phyloP scores from a whole-genome alignment of 92 coral and sea anemone species.

The Epizoanthus rinbou region DNA sequence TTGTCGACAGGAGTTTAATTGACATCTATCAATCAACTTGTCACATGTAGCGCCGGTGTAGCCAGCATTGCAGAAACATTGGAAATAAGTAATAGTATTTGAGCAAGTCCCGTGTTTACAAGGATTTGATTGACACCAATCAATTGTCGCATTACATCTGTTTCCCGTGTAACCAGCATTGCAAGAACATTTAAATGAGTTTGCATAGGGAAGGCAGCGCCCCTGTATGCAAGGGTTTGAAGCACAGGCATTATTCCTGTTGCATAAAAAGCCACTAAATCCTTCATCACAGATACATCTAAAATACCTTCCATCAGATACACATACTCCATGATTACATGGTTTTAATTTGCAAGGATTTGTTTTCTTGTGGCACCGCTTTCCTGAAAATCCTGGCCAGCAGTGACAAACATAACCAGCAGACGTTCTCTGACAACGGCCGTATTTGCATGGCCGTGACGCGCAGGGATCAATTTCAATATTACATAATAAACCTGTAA shows the following conservation, averaged over 20 bases:
- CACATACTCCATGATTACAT: conserved; percentile 69
- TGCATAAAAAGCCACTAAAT: conserved; percentile 47
- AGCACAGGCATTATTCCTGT: conserved; percentile 48
- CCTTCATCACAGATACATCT: conserved; percentile 46
- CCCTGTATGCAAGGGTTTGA: conserved; percentile 55
- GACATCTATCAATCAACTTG: conserved; percentile 54
- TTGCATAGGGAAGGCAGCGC: background rate
- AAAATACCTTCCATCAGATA: conserved; percentile 32
- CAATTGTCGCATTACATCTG: conserved; percentile 52
- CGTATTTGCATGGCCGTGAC: conserved; percentile 65
- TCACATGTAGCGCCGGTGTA: conserved; percentile 67
- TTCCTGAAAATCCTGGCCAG: conserved; percentile 68
- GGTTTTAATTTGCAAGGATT: conserved; percentile 65
- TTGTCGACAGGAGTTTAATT: conserved; percentile 70
- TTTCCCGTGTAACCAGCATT: conserved; percentile 37
- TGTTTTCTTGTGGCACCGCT: conserved; percentile 41
- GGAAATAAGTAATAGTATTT: conserved; percentile 13
- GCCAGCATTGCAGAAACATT: conserved; percentile 65
- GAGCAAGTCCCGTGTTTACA: conserved; percentile 51
- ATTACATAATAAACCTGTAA: conserved; percentile 60
- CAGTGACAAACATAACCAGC: conserved; percentile 58
- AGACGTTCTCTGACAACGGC: conserved; percentile 54
- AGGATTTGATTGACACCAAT: conserved; percentile 55
- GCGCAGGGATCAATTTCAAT: conserved; percentile 55
- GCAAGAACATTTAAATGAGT: conserved; percentile 31